These are phyloP conservation scores for Salmo trutta DNA, from an alignment of 2,797 vertebrate species.

Conservation along the genomic window DNA sequence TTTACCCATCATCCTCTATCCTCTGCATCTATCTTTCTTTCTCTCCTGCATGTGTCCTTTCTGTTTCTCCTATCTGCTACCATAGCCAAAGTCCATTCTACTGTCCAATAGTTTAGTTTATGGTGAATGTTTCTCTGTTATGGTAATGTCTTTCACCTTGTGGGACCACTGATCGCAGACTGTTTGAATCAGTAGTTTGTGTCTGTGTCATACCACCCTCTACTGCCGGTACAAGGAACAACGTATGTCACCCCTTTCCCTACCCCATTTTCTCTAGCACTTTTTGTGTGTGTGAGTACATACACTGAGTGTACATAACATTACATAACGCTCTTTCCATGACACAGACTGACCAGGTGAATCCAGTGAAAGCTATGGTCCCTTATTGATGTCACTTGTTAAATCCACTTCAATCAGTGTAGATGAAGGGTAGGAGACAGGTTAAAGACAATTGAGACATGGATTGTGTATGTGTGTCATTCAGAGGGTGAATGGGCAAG, in stretches of 20 bases:
- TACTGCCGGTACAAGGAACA: constrained; percentile 33
- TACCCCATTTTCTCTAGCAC: constrained; percentile 24
- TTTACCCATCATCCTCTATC: not conserved
- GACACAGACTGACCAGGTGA: no score
- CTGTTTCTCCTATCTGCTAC: not conserved
- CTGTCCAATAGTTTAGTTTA: not conserved
- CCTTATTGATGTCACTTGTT: no score
- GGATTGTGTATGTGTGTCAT: not conserved
- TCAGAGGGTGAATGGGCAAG: no score
- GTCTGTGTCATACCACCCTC: constrained; percentile 19
- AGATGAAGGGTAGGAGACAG: no score
- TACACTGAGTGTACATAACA: no score
- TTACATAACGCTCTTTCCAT: no score
- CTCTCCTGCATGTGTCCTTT: constrained; percentile 28
- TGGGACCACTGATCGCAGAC: no score
- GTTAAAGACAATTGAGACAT: no score
- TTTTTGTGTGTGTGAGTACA: not conserved
- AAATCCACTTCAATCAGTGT: no score
- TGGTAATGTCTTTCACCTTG: not conserved
- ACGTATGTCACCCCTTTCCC: constrained; percentile 8
- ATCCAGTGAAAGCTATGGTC: no score
- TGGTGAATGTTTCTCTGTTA: not conserved
- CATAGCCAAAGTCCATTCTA: not conserved
- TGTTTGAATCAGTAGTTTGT: not conserved
- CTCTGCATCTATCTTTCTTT: not conserved